Percentiles rank a stretch among this genome's conserved stretches.
Conservation (phyloP, 2,888 invertebrate species). For the Melieria crassipennis region DNA sequence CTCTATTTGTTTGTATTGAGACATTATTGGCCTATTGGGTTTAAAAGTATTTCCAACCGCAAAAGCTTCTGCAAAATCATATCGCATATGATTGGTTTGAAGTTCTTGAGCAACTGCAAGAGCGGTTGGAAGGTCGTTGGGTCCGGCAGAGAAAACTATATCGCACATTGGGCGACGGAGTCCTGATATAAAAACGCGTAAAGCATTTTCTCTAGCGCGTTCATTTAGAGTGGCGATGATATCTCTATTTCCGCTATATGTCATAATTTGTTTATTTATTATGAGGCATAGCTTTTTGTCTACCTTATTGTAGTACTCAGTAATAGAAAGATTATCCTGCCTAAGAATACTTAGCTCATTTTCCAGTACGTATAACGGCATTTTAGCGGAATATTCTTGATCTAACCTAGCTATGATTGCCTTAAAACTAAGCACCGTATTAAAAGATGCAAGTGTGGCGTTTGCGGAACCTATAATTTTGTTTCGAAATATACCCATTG, state of each 20-base stretch:
- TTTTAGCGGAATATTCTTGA: slow-evolving; percentile 23
- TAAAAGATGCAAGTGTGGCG: slow-evolving; percentile 25
- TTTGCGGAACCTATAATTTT: slow-evolving; percentile 32
- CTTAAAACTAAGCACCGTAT: slow-evolving; percentile 29
- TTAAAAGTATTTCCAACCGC: slow-evolving; percentile 25
- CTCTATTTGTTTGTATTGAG: slow-evolving; percentile 23
- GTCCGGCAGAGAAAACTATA: slow-evolving; percentile 22
- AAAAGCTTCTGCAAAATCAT: slow-evolving; percentile 28
- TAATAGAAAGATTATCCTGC: slow-evolving; percentile 26
- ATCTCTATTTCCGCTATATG: slow-evolving; percentile 34
- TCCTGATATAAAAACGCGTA: slow-evolving; percentile 26
- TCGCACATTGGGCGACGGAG: slow-evolving; percentile 9
- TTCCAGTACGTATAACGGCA: not conserved
- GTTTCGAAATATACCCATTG: slow-evolving; percentile 30
- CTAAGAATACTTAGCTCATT: slow-evolving; percentile 16
- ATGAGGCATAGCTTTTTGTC: slow-evolving; percentile 32
- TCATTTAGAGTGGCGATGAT: slow-evolving; percentile 26
- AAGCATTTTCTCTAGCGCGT: slow-evolving; percentile 11
- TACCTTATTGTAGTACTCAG: slow-evolving; percentile 32
- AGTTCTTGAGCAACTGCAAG: slow-evolving; percentile 26
- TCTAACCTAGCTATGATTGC: slow-evolving; percentile 25
- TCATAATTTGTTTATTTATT: slow-evolving; percentile 33
- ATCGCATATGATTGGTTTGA: slow-evolving; percentile 15
- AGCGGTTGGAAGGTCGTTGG: slow-evolving; percentile 22
- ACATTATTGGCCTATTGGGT: slow-evolving; percentile 16